A percentile compares a stretch with the other conserved stretches of the same genome.
Evolutionary conservation across 2,797 vertebrate species (phyloP).

Genomic region (Bradypodion ventrale): DNA sequence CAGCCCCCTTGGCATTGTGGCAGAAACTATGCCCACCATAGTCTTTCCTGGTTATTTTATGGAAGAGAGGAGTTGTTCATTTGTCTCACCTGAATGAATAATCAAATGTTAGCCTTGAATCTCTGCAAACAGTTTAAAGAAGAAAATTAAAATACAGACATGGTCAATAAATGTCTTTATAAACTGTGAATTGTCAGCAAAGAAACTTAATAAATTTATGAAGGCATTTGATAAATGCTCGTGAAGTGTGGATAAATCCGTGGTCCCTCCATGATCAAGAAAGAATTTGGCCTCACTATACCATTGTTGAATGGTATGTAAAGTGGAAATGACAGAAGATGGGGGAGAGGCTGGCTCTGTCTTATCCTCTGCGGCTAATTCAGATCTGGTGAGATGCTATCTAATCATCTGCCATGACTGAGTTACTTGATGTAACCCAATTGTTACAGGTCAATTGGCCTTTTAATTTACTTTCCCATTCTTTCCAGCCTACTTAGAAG

Average conservation of each 20-base stretch:
- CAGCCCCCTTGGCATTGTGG: not conserved
- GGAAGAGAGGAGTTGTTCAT: not conserved
- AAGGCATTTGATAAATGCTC: conserved; percentile 67
- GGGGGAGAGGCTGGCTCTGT: not conserved
- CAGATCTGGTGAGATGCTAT: not conserved
- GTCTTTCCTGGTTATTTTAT: not conserved
- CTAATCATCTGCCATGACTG: not conserved
- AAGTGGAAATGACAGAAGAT: not conserved
- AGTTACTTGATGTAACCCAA: not conserved
- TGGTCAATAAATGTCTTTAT: not conserved
- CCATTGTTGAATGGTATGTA: no score
- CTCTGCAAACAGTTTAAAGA: no score
- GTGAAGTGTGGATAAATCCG: conserved; percentile 6
- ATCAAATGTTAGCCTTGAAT: not conserved
- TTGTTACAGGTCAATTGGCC: not conserved
- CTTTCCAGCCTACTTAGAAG: not conserved
- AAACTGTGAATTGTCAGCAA: not conserved
- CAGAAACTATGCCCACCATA: not conserved
- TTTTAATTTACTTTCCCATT: not conserved
- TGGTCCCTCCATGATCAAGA: no score
- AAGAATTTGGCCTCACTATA: no score
- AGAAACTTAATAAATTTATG: conserved; percentile 75
- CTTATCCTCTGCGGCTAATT: not conserved
- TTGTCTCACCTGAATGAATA: not conserved
- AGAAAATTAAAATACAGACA: not conserved